These are phyloP conservation scores for Meteorus colon DNA, from an alignment of 2,888 invertebrate species.

Conservation along the genomic window DNA sequence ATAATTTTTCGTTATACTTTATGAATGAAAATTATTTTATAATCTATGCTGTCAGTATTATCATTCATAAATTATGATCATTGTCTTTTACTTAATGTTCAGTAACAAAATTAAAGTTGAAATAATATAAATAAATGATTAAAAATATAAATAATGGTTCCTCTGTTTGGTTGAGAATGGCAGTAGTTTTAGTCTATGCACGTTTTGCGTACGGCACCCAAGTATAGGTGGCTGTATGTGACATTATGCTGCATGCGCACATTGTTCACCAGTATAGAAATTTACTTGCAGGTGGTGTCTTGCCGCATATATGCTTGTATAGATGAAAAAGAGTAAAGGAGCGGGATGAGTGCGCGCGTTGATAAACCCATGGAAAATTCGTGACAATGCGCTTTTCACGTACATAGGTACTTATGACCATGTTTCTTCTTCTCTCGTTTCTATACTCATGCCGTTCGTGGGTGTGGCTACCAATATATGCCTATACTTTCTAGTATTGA, in stretches of 20 bases:
- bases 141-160: constrained; percentile 22
- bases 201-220: constrained; percentile 30
- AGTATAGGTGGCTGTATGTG: constrained; percentile 32
- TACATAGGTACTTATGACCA: not conserved
- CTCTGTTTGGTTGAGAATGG: constrained; percentile 13
- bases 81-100: not conserved
- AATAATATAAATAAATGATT: constrained; percentile 25
- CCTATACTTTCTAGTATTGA: not conserved
- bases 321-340: constrained; percentile 18
- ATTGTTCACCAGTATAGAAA: constrained; percentile 41
- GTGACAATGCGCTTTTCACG: constrained; percentile 23
- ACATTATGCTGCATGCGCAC: constrained; percentile 44
- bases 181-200: constrained; percentile 40
- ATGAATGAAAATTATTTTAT: not conserved
- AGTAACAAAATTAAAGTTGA: not conserved
- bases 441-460: not conserved
- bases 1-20: too few species aligned
- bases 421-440: not conserved
- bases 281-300: constrained; percentile 47
- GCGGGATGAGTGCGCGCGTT: constrained; percentile 8
- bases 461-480: constrained; percentile 16
- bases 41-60: not conserved
- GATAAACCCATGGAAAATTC: constrained; percentile 37
- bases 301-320: constrained; percentile 27
- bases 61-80: not conserved